These are phyloP conservation scores for Halcyon leucocephala DNA, from an alignment of 2,797 vertebrate species.

Conservation along the genomic window DNA sequence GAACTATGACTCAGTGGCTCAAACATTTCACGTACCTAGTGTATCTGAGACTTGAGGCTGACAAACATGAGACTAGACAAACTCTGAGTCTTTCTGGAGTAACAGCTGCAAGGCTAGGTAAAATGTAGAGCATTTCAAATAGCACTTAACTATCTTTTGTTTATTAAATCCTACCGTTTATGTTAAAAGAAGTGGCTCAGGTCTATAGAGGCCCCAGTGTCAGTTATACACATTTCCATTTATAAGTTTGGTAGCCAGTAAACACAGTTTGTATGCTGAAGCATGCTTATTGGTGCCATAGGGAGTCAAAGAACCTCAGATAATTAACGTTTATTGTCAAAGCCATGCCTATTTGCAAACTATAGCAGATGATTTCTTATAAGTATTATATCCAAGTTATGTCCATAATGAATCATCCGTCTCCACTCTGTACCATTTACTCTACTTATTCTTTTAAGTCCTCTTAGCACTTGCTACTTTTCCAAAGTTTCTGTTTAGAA, in stretches of 20 bases:
- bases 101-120: not conserved
- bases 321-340: not conserved
- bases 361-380: not conserved
- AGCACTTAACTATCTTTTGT: not conserved
- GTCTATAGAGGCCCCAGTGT: not conserved
- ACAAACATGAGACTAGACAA: not conserved
- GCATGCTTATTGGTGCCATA: not conserved
- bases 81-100: not conserved
- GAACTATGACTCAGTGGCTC: not conserved
- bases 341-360: not conserved
- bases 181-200: not conserved
- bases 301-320: not conserved
- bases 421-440: not conserved
- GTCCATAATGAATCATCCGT: not conserved
- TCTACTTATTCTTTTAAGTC: not conserved
- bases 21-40: not conserved
- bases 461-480: not conserved
- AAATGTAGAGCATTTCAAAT: not conserved
- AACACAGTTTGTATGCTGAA: not conserved
- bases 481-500: slow-evolving; percentile 5
- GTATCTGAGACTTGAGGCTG: not conserved
- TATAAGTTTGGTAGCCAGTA: not conserved
- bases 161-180: not conserved
- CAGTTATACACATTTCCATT: not conserved
- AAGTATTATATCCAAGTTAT: not conserved